Evolutionary conservation across 2,797 vertebrate genomes (phyloP).

Genomic region (Falco biarmicus): DNA sequence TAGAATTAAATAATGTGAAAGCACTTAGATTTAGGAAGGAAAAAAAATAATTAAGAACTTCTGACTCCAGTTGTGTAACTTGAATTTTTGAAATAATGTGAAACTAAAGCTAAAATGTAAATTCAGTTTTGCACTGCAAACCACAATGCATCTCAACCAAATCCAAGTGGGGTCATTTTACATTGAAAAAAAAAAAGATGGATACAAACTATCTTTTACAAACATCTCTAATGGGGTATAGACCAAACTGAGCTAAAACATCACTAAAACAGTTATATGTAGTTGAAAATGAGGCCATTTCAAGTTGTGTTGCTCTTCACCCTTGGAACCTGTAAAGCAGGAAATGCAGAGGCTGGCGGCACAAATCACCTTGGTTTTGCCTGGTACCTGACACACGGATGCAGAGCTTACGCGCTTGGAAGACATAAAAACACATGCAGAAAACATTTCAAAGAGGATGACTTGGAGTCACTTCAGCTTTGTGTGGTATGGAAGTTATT

Average conservation of each 20-base stretch:
- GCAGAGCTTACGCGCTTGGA: background rate
- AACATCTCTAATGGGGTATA: background rate
- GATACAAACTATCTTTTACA: background rate
- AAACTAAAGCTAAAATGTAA: background rate
- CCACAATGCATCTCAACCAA: background rate
- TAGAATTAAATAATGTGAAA: background rate
- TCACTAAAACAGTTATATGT: background rate
- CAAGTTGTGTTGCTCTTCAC: background rate
- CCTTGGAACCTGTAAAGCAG: background rate
- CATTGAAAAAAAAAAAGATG: background rate
- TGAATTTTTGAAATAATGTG: background rate
- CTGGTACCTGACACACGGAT: background rate
- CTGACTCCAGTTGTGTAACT: background rate
- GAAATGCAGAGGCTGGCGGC: background rate
- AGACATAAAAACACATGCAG: background rate
- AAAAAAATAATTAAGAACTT: background rate
- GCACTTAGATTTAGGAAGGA: fast-evolving
- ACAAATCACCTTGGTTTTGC: background rate
- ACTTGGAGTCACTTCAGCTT: background rate
- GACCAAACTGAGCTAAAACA: background rate
- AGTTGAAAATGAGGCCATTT: background rate
- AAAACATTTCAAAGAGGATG: background rate
- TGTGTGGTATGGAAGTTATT: background rate
- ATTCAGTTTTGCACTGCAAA: background rate
- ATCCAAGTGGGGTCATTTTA: background rate